Evolutionary conservation across 2,888 invertebrate species (phyloP), one percentile per base, ranked within the genome.

Genomic region (Agriopis leucophaearia): DNA sequence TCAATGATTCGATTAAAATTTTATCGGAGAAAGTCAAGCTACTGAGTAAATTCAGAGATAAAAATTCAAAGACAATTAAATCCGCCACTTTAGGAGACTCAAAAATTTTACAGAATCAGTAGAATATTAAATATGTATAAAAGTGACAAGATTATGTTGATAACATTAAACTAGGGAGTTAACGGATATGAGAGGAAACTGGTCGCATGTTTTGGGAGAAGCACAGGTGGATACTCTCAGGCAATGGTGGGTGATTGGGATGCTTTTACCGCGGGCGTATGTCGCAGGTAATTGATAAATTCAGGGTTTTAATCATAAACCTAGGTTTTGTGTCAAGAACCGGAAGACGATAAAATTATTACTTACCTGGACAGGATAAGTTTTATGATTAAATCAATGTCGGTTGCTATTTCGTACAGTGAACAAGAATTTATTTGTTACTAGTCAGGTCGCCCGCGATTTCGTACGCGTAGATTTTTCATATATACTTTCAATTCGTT

Each of bases 121-220:
- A 61, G 69, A 68, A 70, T 72, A 74, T 75, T 71, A 73, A 75
- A 73, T 72, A 60, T 65, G 65, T 68, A 74, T 75, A 71, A 75
- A 75, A 68, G 45, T 72, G 75, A 72, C 73, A 72, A 72, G 72
- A 69, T 71, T 64, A 68, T 68, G 16, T 52, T 52, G 67, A 66
- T 64, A 54, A 54, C 66, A 73, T 69, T 75, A 73, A 72, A 73
- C 44, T 65, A 42, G 58, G 61, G 55, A 71, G 62, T 75, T 75
- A 72, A 75, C 66, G 51, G 55, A 65, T 66, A 70, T 47, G 55
- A 61, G 63, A 18, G 60, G 69, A 64, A 73, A 74, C 72, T 59
- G 64, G 62, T 69, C 68, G 59, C 66, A 63, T 59, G 59, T 42
- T 67, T 69, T 72, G 50, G 66, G 59, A 47, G 64, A 69, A 70